These are phyloP conservation scores for Adoxophyes honmai DNA, from an alignment of 1,140 invertebrate genomes.

Conservation along the genomic window DNA sequence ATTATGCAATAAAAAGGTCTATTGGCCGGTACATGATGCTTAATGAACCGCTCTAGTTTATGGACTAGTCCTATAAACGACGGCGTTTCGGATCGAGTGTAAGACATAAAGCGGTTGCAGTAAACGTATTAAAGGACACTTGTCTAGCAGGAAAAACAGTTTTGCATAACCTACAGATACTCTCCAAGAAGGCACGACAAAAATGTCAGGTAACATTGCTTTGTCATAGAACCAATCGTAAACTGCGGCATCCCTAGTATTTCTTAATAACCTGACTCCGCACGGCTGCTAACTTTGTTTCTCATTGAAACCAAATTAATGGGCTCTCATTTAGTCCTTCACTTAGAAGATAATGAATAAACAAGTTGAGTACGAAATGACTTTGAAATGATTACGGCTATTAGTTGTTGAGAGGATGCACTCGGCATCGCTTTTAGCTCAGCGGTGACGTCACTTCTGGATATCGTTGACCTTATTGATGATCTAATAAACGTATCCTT, in stretches of 20 bases:
- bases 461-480: too few relatives aligned
- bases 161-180: too few relatives aligned
- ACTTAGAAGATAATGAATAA: conserved; percentile 13
- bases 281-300: background rate
- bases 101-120: conserved; percentile 47
- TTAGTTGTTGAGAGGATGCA: conserved; percentile 15
- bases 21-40: conserved; percentile 42
- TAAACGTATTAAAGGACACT: conserved; percentile 59
- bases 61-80: conserved; percentile 60
- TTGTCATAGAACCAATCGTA: background rate
- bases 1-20: conserved; percentile 64
- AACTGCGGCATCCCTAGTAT: too few relatives aligned
- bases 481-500: too few relatives aligned
- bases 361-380: conserved; percentile 14
- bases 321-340: conserved; percentile 8
- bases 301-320: background rate
- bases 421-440: conserved; percentile 5
- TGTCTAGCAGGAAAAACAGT: conserved; percentile 42
- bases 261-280: too few relatives aligned
- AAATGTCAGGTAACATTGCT: too few relatives aligned
- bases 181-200: background rate
- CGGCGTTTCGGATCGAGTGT: conserved; percentile 51
- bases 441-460: conserved; percentile 4
- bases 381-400: conserved; percentile 8
- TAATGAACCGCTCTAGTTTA: conserved; percentile 72